Conservation (phyloP, 1,140 invertebrate species). For the Ladona fulva region DNA sequence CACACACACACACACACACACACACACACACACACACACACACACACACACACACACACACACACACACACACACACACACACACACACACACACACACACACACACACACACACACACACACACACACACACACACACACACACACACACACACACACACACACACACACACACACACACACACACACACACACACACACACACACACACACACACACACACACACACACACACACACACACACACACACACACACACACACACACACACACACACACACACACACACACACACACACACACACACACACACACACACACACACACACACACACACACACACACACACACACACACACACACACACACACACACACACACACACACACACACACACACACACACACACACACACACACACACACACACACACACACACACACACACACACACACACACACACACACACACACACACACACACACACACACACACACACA, state of each 20-base stretch:
- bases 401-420: neutral
- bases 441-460: neutral
- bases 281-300: neutral
- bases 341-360: neutral
- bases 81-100: constrained; percentile 24
- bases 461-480: neutral
- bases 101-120: constrained; percentile 26
- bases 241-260: neutral
- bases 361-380: neutral
- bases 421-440: neutral
- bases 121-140: constrained; percentile 25
- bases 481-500: neutral
- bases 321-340: neutral
- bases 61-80: constrained; percentile 25
- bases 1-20: constrained; percentile 16
- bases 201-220: constrained; percentile 22
- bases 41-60: constrained; percentile 26
- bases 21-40: constrained; percentile 21
- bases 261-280: neutral
- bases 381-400: neutral
- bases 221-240: constrained; percentile 1
- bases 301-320: neutral
- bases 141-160: constrained; percentile 24
- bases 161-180: constrained; percentile 26
- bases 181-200: constrained; percentile 25